These are phyloP conservation scores for Semaprochilodus insignis DNA, from an alignment of 2,797 vertebrate species.

Conservation along the genomic window DNA sequence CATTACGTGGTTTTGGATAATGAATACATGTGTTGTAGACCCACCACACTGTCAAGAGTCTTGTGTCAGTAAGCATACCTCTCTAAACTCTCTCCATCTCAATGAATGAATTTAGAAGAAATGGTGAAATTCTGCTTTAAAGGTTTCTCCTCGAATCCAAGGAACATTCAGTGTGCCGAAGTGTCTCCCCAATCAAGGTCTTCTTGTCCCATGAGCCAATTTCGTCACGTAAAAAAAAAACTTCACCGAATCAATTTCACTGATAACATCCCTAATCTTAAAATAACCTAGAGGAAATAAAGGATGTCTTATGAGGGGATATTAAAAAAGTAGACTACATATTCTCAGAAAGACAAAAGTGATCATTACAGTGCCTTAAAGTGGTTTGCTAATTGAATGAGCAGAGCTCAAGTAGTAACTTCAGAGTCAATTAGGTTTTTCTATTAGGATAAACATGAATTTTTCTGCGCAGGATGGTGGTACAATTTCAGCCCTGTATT, in stretches of 20 bases:
- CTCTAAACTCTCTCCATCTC: too few relatives aligned
- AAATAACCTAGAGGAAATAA: background rate
- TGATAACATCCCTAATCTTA: background rate
- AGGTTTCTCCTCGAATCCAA: too few relatives aligned
- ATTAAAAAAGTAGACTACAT: background rate
- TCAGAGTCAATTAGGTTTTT: slow-evolving; percentile 47
- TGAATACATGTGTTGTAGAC: too few relatives aligned
- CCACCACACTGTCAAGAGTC: too few relatives aligned
- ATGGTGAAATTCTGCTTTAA: too few relatives aligned
- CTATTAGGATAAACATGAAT: slow-evolving; percentile 44
- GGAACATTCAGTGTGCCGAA: background rate
- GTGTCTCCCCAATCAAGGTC: background rate
- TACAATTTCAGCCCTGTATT: slow-evolving; percentile 29
- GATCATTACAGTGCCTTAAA: slow-evolving; percentile 29
- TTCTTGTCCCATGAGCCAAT: background rate
- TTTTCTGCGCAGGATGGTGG: background rate
- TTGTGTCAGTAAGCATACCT: too few relatives aligned
- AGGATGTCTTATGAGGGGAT: background rate
- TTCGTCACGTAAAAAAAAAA: background rate
- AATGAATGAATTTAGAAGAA: too few relatives aligned
- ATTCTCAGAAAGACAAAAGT: slow-evolving; percentile 21
- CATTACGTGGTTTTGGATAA: too few relatives aligned
- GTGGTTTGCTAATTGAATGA: slow-evolving; percentile 51
- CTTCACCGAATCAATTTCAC: background rate
- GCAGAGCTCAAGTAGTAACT: slow-evolving; percentile 44